phyloP scores from a whole-genome alignment of 2,113 vertebrate species.

The Thymallus thymallus region DNA sequence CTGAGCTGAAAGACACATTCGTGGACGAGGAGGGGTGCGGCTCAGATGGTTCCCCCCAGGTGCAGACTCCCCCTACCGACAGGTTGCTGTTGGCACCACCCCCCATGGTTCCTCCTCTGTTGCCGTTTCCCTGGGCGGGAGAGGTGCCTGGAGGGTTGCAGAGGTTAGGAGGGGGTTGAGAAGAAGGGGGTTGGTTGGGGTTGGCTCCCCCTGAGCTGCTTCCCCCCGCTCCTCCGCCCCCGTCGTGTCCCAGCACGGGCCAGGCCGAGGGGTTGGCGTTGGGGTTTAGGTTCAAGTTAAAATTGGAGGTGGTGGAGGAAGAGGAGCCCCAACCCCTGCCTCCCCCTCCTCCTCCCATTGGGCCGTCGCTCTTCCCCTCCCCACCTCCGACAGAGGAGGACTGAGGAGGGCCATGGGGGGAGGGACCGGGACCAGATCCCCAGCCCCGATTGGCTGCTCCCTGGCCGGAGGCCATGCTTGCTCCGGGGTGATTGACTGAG shows the following conservation, averaged over 20 bases:
- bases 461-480: slow-evolving; percentile 29
- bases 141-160: slow-evolving; percentile 88
- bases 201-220: slow-evolving; percentile 74
- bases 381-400: no score
- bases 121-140: slow-evolving; percentile 70
- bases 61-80: slow-evolving; percentile 80
- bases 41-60: slow-evolving; percentile 88
- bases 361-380: slow-evolving; percentile 77
- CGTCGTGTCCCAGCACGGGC: slow-evolving; percentile 95
- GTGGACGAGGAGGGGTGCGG: slow-evolving; percentile 86
- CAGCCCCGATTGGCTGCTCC: slow-evolving; percentile 75
- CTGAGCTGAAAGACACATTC: slow-evolving; percentile 93
- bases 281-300: slow-evolving; percentile 96
- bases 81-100: slow-evolving; percentile 82
- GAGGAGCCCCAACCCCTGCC: slow-evolving; percentile 79
- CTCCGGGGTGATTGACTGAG: slow-evolving; percentile 73
- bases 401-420: not conserved
- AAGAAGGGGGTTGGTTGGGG: slow-evolving; percentile 69
- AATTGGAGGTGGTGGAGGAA: slow-evolving; percentile 75
- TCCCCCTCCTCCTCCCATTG: slow-evolving; percentile 83
- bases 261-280: slow-evolving; percentile 97
- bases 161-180: slow-evolving; percentile 81
- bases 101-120: slow-evolving; percentile 82
- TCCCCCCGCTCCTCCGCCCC: slow-evolving; percentile 81
- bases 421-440: slow-evolving; percentile 76